Evolutionary conservation across 92 coral and sea anemone species (phyloP).

Genomic region (Zoanthus gigantus): DNA sequence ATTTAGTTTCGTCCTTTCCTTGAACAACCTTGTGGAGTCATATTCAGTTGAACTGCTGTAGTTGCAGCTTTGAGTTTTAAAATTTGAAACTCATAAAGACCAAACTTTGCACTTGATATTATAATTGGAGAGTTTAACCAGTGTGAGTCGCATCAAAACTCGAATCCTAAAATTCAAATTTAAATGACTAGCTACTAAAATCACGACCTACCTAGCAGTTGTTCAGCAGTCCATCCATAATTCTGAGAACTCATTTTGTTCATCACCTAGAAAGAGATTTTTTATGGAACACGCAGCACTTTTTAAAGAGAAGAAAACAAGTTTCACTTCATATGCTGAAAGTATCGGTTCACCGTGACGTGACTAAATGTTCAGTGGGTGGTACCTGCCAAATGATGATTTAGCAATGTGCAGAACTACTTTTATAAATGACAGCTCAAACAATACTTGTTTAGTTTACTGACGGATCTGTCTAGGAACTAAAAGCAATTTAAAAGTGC

Average conservation of each 20-base stretch:
- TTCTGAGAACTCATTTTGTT: conserved; percentile 23
- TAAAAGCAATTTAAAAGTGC: neutral
- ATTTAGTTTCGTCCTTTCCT: too few relatives aligned
- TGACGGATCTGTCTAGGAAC: conserved; percentile 8
- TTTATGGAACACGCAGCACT: neutral
- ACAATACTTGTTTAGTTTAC: conserved; percentile 34
- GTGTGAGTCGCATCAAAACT: neutral
- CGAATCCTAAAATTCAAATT: neutral
- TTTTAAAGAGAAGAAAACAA: neutral
- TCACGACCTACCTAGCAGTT: conserved; percentile 11
- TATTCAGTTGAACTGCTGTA: too few relatives aligned
- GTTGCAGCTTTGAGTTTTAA: too few relatives aligned
- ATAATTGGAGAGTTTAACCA: neutral
- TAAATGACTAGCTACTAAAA: neutral
- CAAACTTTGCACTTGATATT: too few relatives aligned
- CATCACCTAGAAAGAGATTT: neutral
- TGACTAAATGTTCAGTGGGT: neutral
- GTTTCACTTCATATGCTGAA: neutral
- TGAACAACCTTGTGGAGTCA: too few relatives aligned
- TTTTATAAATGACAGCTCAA: conserved; percentile 29
- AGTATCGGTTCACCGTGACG: neutral
- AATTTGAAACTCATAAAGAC: too few relatives aligned
- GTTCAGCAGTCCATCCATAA: conserved; percentile 26
- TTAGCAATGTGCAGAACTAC: neutral
- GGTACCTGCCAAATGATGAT: conserved; percentile 14